Evolutionary conservation across 2,113 vertebrate genomes (phyloP).

Genomic region (Amphilophus citrinellus): DNA sequence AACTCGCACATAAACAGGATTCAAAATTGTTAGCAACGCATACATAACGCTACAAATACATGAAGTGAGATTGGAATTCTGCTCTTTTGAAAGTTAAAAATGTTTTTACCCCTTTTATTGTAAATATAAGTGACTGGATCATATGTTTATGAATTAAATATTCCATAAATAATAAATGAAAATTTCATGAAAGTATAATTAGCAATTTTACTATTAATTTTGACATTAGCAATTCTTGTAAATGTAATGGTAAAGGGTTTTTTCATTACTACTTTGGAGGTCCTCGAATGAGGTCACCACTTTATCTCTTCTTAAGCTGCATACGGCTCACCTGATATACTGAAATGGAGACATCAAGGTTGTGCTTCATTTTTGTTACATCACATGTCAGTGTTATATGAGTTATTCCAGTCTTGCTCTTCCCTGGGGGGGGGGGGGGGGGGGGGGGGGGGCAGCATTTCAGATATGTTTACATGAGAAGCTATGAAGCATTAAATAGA

Average conservation of each 20-base stretch:
- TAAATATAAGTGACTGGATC: too few species aligned
- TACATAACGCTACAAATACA: too few species aligned
- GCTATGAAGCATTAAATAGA: not conserved
- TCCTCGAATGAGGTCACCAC: not conserved
- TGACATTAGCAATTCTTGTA: too few species aligned
- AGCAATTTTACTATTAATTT: too few species aligned
- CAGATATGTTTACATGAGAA: not conserved
- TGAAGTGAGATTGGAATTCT: too few species aligned
- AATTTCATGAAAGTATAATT: too few species aligned
- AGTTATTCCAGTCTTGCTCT: not conserved
- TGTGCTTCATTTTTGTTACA: not conserved
- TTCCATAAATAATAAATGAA: too few species aligned
- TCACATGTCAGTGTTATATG: not conserved
- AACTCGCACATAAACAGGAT: not conserved
- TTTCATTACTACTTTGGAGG: not conserved
- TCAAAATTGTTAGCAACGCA: too few species aligned
- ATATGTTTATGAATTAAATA: too few species aligned
- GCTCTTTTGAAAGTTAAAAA: too few species aligned
- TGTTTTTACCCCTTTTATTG: too few species aligned
- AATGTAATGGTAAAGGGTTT: too few species aligned
- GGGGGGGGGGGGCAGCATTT: not conserved
- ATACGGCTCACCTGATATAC: not conserved
- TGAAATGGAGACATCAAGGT: not conserved
- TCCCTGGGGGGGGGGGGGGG: not conserved
- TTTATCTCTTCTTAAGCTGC: not conserved